Conservation (phyloP, 1,140 invertebrate genomes). For the Lysiphlebus fabarum region DNA sequence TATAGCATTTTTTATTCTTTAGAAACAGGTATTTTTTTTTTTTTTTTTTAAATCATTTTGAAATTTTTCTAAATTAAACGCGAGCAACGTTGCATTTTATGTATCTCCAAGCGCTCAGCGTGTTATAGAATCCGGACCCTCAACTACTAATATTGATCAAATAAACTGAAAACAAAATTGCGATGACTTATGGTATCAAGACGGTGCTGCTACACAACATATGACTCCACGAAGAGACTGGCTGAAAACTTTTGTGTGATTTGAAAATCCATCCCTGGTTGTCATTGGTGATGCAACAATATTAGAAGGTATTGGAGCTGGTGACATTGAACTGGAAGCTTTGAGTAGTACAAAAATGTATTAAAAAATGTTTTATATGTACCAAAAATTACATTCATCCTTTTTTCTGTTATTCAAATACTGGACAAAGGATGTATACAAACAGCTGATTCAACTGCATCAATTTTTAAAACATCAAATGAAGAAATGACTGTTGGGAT, state of each 20-base stretch:
- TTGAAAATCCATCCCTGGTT: constrained; percentile 16
- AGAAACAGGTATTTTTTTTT: too few species aligned
- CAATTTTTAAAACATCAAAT: constrained; percentile 24
- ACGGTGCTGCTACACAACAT: constrained; percentile 25
- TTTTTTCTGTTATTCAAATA: constrained; percentile 28
- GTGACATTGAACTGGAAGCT: constrained; percentile 7
- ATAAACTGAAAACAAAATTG: constrained; percentile 12
- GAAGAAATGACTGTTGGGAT: constrained; percentile 18
- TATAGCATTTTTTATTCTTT: too few species aligned
- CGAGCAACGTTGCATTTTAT: too few species aligned
- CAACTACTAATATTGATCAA: constrained; percentile 13
- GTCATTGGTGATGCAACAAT: constrained; percentile 24
- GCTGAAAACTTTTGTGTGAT: constrained; percentile 16
- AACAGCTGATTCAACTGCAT: constrained; percentile 18
- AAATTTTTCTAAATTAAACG: too few species aligned
- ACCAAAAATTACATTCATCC: constrained; percentile 23
- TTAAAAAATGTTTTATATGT: constrained; percentile 25
- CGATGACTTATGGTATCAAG: constrained; percentile 19
- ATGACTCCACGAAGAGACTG: constrained; percentile 24
- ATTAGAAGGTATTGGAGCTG: constrained; percentile 20
- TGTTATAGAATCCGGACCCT: too few species aligned
- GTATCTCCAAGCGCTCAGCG: too few species aligned
- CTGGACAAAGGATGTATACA: constrained; percentile 25
- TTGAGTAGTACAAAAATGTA: constrained; percentile 14
- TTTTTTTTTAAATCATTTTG: too few species aligned